Base-by-base conservation (phyloP, 2,113 vertebrate genomes). In the Aegithalos caudatus region DNA sequence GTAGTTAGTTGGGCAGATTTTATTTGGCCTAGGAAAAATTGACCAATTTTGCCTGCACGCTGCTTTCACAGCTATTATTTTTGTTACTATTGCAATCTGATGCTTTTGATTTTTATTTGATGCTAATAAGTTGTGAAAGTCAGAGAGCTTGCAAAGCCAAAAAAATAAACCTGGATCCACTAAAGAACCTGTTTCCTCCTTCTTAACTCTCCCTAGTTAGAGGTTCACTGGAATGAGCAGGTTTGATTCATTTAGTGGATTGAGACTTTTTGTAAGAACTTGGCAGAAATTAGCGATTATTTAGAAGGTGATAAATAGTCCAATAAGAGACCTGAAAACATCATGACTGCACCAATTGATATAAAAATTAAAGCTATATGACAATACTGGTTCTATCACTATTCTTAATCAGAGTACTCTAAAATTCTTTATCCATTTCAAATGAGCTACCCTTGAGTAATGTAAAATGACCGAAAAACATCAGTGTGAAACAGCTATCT, bases 71-170 rank as follows among this genome's bases (percentile, higher is more conserved):
- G 86, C 50, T 83, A 86, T 81, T 88, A 60, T 76, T 95, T 86
- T 69, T 88, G 51, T 66, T 93, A 69, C 58, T 73, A 95, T 88
- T 96, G 57, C 70, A 95, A 93, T 83, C 50, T 83, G 69, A 95
- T 84, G 69, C 38, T 97, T 95, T 81, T 82, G 72, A 84, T 95
- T 84, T 90, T 87, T 88, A 70, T 74, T 86, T 94, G 89, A 97
- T 77, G 25, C 16, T 92, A 94, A 61, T 73, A 90, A 73, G 6
- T 85, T 61, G 44, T 92, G 93, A 97, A 97, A 94, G 70, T 56
- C 60, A 74, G 73, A 87, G 66, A 79, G 23, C 67, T 66, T 38
- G 88, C 60, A 90, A 95, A 94, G 96, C 72, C 64, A 93, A 69
- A 77, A 94, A 90, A 78, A 29, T 72, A 92, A 97, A 96, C 48